A percentile compares a stretch with the other conserved stretches of the same genome.
These are phyloP conservation scores for Poliocrania exsul DNA, from an alignment of 2,797 vertebrate species.

Conservation along the genomic window DNA sequence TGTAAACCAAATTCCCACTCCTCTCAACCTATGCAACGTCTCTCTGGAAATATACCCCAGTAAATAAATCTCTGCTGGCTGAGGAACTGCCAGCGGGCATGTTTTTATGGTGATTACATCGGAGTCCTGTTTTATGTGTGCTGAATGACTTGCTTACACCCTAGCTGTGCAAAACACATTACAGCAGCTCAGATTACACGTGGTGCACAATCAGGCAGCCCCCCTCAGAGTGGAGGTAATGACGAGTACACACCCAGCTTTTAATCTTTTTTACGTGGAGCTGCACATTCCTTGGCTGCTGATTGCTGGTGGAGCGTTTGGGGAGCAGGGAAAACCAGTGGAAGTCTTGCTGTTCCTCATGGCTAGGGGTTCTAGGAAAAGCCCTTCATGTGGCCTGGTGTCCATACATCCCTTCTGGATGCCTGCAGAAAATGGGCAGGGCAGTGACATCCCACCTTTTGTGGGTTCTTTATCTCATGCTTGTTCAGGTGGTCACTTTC, in stretches of 20 bases:
- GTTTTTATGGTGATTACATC: constrained; percentile 49
- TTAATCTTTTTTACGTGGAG: constrained; percentile 61
- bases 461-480: not conserved
- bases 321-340: not conserved
- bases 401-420: not conserved
- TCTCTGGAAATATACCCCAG: constrained; percentile 31
- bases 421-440: not conserved
- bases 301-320: not conserved
- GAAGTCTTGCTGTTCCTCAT: not conserved
- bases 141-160: constrained; percentile 55
- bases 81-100: constrained; percentile 49
- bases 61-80: constrained; percentile 48
- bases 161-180: constrained; percentile 64
- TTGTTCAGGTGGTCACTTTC: not conserved
- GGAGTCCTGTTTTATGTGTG: constrained; percentile 31
- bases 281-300: constrained; percentile 64
- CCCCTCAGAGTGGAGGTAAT: constrained; percentile 47
- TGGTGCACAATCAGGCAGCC: constrained; percentile 26
- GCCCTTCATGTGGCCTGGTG: not conserved
- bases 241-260: constrained; percentile 62
- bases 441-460: not conserved
- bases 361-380: not conserved
- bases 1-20: not conserved
- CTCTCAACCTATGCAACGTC: not conserved
- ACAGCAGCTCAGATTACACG: constrained; percentile 56